Evolutionary conservation across 2,888 invertebrate species (phyloP).

Genomic region (Tetragnatha montana): DNA sequence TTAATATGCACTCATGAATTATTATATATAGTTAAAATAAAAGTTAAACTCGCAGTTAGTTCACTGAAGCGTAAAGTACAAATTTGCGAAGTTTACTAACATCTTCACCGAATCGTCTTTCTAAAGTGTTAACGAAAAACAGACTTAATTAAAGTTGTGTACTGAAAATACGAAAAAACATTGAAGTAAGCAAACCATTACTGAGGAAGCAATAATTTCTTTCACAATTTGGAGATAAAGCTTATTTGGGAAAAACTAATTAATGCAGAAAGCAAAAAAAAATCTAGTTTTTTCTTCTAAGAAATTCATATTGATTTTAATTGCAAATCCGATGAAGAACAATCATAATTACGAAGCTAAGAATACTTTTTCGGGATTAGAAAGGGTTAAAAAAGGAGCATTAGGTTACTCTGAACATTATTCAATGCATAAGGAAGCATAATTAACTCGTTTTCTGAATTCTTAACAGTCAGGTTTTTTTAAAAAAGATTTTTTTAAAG

Average conservation of each 20-base stretch:
- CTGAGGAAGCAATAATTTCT: neutral
- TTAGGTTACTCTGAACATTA: conserved; percentile 3
- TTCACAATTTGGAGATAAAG: neutral
- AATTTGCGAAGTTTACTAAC: no score
- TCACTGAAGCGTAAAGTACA: no score
- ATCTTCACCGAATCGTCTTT: no score
- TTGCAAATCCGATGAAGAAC: conserved; percentile 18
- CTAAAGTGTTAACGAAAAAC: no score
- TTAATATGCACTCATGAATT: no score
- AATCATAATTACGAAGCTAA: conserved; percentile 36
- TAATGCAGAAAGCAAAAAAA: neutral
- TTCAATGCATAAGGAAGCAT: conserved; percentile 4
- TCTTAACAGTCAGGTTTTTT: neutral
- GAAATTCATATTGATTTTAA: conserved; percentile 20
- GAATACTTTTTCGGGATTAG: neutral
- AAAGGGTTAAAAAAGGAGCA: conserved; percentile 14
- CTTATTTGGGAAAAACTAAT: neutral
- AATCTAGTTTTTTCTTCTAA: neutral
- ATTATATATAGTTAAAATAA: no score
- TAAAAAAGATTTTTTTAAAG: neutral
- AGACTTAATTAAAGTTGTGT: no score
- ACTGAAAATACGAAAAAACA: no score
- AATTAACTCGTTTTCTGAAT: conserved; percentile 28
- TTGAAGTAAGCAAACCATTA: neutral
- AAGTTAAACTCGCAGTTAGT: no score